Percentiles rank a stretch among this genome's conserved stretches.
Conservation (phyloP, 2,113 vertebrate species). For the Platycercus adscitus region DNA sequence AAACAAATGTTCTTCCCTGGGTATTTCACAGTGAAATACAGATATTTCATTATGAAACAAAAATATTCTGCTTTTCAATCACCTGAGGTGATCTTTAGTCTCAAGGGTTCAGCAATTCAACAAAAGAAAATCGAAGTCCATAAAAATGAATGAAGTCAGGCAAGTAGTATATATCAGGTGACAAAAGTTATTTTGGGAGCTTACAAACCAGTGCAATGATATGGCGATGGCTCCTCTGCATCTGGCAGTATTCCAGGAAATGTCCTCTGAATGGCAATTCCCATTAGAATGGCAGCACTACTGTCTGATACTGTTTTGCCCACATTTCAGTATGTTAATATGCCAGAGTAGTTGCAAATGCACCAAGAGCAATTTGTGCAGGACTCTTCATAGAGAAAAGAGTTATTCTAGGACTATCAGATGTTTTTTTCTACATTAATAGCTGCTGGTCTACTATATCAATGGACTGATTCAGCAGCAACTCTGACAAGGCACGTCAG, state of each 20-base stretch:
- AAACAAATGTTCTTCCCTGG: background rate
- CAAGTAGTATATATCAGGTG: background rate
- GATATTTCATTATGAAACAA: slow-evolving; percentile 19
- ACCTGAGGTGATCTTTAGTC: background rate
- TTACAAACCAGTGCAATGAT: background rate
- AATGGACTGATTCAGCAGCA: background rate
- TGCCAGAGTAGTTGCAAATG: background rate
- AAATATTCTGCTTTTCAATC: background rate
- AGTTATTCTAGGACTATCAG: background rate
- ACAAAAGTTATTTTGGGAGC: background rate
- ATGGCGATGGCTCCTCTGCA: background rate
- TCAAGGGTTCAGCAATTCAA: background rate
- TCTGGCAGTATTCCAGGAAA: background rate
- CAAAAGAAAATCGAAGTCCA: background rate
- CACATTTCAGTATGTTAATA: background rate
- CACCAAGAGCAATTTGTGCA: background rate
- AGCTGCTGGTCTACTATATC: background rate
- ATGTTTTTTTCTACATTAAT: background rate
- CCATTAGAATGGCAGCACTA: background rate
- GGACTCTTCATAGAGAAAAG: background rate
- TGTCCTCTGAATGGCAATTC: background rate
- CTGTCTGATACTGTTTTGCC: background rate
- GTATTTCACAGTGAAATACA: background rate
- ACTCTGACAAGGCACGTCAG: background rate
- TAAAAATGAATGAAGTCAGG: slow-evolving; percentile 29